These are phyloP conservation scores for Chloroceryle inda DNA, from an alignment of 2,797 vertebrate genomes.

Conservation along the genomic window DNA sequence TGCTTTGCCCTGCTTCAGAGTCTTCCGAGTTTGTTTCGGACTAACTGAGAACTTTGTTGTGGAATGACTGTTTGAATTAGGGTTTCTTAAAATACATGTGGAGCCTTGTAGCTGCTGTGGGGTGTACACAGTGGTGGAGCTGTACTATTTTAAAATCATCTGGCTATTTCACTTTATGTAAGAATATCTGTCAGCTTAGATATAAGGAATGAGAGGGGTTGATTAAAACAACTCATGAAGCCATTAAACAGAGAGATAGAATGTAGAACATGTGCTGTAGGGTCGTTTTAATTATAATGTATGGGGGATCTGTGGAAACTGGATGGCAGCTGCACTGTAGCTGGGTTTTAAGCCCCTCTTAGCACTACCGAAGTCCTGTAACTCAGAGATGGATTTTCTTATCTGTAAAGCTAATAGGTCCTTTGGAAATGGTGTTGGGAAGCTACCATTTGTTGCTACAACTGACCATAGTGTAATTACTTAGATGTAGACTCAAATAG, in stretches of 20 bases:
- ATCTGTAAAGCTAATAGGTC: neutral
- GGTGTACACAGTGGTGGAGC: conserved; percentile 34
- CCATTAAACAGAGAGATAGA: conserved; percentile 64
- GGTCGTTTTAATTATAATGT: conserved; percentile 19
- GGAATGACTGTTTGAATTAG: conserved; percentile 58
- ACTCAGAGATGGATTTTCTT: neutral
- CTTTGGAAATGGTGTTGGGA: conserved; percentile 44
- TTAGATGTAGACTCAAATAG: conserved; percentile 40
- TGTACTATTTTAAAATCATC: conserved; percentile 66
- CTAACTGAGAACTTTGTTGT: conserved; percentile 67
- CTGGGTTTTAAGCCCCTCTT: conserved; percentile 25
- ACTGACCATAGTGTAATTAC: conserved; percentile 8
- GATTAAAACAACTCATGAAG: conserved; percentile 55
- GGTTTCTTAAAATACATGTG: conserved; percentile 71
- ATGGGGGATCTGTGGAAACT: neutral
- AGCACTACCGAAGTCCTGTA: neutral
- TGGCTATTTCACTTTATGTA: conserved; percentile 52
- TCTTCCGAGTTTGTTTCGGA: conserved; percentile 46
- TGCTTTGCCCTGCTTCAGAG: conserved; percentile 48
- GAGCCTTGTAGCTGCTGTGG: conserved; percentile 59
- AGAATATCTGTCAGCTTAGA: conserved; percentile 54
- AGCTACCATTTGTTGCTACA: neutral
- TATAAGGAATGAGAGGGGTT: conserved; percentile 30
- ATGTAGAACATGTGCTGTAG: conserved; percentile 57
- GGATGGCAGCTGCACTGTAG: conserved; percentile 6